Evolutionary conservation across 1,140 invertebrate species (phyloP).

Genomic region (Fopius arisanus): DNA sequence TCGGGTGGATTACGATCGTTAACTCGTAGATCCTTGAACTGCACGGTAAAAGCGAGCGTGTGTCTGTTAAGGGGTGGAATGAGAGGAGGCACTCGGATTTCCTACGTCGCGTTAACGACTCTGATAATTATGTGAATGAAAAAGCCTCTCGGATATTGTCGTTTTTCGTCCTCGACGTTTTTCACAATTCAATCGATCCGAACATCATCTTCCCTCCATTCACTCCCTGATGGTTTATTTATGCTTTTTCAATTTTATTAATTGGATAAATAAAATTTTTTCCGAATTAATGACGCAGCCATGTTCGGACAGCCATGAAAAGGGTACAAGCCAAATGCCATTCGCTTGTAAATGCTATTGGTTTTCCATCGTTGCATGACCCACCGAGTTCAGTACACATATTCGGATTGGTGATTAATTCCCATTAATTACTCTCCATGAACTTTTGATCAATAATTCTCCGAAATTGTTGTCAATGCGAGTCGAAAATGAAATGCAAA

Average conservation of each 20-base stretch:
- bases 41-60: neutral
- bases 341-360: neutral
- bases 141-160: neutral
- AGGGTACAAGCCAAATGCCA: neutral
- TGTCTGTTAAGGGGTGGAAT: constrained; percentile 8
- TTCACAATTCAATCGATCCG: no score
- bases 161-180: neutral
- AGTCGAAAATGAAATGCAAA: neutral
- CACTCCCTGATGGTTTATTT: neutral
- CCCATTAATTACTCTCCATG: neutral
- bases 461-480: neutral
- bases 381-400: neutral
- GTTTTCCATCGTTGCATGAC: neutral
- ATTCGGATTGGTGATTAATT: neutral
- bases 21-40: constrained; percentile 8
- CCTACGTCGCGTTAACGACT: constrained; percentile 10
- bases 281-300: neutral
- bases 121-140: constrained; percentile 5
- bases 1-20: constrained; percentile 7
- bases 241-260: neutral
- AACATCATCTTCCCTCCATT: neutral
- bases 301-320: neutral
- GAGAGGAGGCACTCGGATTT: neutral
- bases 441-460: neutral
- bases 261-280: neutral